These are phyloP conservation scores for Manduca sexta DNA, from an alignment of 1,140 invertebrate species.

Conservation along the genomic window DNA sequence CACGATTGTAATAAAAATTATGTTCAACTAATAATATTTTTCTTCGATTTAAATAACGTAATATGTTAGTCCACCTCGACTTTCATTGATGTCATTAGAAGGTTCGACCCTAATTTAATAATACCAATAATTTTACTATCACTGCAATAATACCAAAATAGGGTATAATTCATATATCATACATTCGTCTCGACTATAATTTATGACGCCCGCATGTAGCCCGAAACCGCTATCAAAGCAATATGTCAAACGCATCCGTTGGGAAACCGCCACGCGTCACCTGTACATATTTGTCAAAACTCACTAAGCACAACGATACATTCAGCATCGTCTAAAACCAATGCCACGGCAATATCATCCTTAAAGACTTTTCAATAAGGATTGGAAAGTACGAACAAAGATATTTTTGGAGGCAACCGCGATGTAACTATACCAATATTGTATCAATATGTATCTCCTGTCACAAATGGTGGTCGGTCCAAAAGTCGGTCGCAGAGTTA, in stretches of 20 bases:
- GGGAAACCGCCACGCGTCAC: constrained; percentile 56
- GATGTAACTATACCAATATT: constrained; percentile 31
- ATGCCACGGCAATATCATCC: constrained; percentile 13
- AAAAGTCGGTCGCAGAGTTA: constrained; percentile 35
- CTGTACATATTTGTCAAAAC: constrained; percentile 70
- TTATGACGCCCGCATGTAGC: constrained; percentile 50
- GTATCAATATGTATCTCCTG: constrained; percentile 53
- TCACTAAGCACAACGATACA: constrained; percentile 36
- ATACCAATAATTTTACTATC: too few relatives aligned
- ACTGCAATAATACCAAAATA: too few relatives aligned
- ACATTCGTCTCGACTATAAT: constrained; percentile 23
- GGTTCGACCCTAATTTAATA: too few relatives aligned
- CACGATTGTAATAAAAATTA: too few relatives aligned
- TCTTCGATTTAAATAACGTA: too few relatives aligned
- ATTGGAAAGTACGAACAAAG: neutral
- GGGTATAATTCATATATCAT: too few relatives aligned
- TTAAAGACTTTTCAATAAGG: constrained; percentile 17
- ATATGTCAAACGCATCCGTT: constrained; percentile 66
- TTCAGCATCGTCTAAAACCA: constrained; percentile 5
- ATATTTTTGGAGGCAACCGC: constrained; percentile 6
- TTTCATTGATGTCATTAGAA: too few relatives aligned
- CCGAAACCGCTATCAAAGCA: constrained; percentile 58
- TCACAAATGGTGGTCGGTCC: constrained; percentile 43
- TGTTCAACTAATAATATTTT: too few relatives aligned
- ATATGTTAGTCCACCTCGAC: too few relatives aligned